Conservation (phyloP, 1,140 invertebrate species). For the Wiebesia pumilae region DNA sequence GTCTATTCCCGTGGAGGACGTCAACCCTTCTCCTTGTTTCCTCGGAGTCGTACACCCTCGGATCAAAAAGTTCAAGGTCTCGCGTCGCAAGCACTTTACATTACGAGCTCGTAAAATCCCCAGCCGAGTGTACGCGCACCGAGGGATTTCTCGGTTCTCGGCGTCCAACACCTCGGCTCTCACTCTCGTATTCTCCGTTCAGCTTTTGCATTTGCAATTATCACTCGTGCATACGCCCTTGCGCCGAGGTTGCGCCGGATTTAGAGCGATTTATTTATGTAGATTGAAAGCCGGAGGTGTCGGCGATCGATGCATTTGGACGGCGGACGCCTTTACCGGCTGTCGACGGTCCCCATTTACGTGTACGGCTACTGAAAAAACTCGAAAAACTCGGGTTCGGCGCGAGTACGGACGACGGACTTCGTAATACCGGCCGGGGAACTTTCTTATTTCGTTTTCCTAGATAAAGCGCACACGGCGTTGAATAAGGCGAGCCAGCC, state of each 20-base stretch:
- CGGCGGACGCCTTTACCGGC: background rate
- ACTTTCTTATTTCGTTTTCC: slow-evolving; percentile 4
- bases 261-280: slow-evolving; percentile 28
- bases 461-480: background rate
- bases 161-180: background rate
- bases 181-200: background rate
- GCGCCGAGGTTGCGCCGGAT: background rate
- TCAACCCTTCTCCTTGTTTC: background rate
- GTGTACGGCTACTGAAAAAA: slow-evolving; percentile 12
- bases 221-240: slow-evolving; percentile 2
- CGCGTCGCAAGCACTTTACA: slow-evolving; percentile 42
- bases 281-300: background rate
- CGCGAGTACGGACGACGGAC: background rate
- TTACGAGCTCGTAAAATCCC: slow-evolving; percentile 57
- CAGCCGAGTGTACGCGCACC: background rate
- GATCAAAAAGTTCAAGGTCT: slow-evolving; percentile 54
- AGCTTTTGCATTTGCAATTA: slow-evolving; percentile 14
- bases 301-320: background rate
- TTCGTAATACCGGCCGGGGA: background rate
- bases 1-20: background rate
- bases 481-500: background rate
- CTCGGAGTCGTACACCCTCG: slow-evolving; percentile 28
- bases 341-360: background rate
- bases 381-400: too few relatives aligned
- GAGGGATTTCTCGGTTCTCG: slow-evolving; percentile 2